Percentiles rank a stretch among this genome's conserved stretches.
phyloP scores from a whole-genome alignment of 2,113 vertebrate genomes.

The Pristiophorus japonicus region DNA sequence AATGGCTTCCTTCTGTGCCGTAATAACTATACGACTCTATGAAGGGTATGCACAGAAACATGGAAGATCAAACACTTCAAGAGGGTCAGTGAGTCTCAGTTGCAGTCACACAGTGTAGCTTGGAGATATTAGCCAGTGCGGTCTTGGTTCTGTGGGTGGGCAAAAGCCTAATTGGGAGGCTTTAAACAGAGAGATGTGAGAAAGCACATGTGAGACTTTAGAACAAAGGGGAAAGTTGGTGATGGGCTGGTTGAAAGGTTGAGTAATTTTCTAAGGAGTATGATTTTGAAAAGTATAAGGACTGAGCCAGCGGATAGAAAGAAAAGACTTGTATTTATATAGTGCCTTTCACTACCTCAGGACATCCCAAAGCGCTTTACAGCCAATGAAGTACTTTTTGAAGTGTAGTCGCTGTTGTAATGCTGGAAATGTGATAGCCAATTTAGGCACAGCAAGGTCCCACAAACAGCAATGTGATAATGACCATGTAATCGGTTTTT shows the following conservation, averaged over 20 bases:
- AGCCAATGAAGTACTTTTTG: no score
- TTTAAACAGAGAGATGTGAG: neutral
- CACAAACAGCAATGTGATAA: no score
- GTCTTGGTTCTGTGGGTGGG: neutral
- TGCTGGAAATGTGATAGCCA: no score
- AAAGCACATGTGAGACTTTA: neutral
- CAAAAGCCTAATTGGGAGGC: neutral
- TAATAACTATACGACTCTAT: no score
- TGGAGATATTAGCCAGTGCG: neutral
- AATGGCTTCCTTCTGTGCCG: no score
- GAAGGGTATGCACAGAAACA: neutral
- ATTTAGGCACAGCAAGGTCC: no score
- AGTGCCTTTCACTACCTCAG: no score
- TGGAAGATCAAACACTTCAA: neutral
- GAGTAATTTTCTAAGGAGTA: neutral
- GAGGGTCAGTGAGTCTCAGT: neutral
- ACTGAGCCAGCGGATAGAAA: neutral
- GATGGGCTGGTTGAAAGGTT: neutral
- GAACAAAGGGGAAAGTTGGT: neutral
- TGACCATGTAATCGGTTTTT: no score
- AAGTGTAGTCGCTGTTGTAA: no score
- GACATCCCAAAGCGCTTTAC: no score
- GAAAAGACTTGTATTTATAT: no score
- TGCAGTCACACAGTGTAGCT: neutral
- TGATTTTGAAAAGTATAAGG: neutral